Evolutionary conservation across 35 echinoderm and acorn worm genomes (phyloP), one percentile per base, ranked within the genome.

Genomic region (Chiridota heheva): DNA sequence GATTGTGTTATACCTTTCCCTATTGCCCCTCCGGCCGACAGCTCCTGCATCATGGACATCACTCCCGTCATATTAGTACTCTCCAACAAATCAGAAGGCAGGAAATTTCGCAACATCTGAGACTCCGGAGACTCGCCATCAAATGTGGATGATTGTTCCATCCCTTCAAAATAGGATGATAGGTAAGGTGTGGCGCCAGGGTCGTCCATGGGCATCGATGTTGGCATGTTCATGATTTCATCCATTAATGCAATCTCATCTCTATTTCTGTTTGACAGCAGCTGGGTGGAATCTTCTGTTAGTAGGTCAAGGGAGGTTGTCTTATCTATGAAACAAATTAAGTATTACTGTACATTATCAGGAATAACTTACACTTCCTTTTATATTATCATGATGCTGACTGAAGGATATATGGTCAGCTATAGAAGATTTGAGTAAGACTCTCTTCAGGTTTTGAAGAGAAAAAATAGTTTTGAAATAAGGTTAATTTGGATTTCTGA

Each of bases 191-290:
- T 32, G 34, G 33, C 30, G 3, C 33, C 15, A 7, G 58, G 48
- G 7, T 85, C 67, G 6, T 91, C 89, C 0, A 66, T 58, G 2
- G 94, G 84, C 2, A 91, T 42, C 2, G 71, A 78, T 8, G 88
- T 88, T 10, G 94, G 94, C 18, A 89, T 88, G 66, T 97, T 97
- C 2, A 97, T 41, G 56, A 97, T 97, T 63, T 91, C 94, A 63
- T 97, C 88, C 26, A 97, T 80, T 12, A 97, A 60, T 49, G 72
- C 88, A 62, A 97, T 81, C 53, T 97, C 93, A 66, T 87, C 89
- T 44, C 73, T 86, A n/a, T 77, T 53, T 34, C 91, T 76, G 16
- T 81, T 65, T 27, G 84, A 41, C 36, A 40, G 55, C 34, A 36
- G 63, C 45, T 60, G 18, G 7, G 57, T 39, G 41, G 78, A 43